Evolutionary conservation across 2,797 vertebrate genomes (phyloP).

Genomic region (Lophura swinhoii): DNA sequence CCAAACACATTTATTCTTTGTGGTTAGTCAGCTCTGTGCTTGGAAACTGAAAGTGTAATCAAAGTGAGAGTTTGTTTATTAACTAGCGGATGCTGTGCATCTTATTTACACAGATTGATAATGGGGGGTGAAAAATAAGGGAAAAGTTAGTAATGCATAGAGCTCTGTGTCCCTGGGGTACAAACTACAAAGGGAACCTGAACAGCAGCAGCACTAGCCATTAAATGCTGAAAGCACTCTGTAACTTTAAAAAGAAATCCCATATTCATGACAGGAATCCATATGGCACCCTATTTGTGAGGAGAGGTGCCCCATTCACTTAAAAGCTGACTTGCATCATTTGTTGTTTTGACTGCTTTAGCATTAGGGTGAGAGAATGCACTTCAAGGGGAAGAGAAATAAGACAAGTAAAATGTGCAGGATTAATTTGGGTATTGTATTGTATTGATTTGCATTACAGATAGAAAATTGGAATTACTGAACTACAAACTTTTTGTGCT

Average conservation of each 20-base stretch:
- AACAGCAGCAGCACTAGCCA: not conserved
- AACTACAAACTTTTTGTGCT: not conserved
- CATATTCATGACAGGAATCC: conserved; percentile 35
- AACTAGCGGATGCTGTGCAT: not conserved
- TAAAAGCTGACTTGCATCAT: not conserved
- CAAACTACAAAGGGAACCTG: conserved; percentile 23
- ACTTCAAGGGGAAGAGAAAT: not conserved
- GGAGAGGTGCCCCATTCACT: not conserved
- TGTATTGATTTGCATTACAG: not conserved
- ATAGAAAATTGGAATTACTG: not conserved
- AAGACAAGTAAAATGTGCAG: not conserved
- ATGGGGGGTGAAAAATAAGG: not conserved
- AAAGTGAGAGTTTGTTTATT: conserved; percentile 59
- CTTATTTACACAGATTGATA: conserved; percentile 37
- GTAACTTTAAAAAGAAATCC: conserved; percentile 48
- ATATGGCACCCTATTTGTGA: conserved; percentile 15
- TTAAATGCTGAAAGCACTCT: conserved; percentile 1
- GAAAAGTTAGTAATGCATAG: not conserved
- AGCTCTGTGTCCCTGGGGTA: not conserved
- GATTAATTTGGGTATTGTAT: not conserved
- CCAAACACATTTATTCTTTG: conserved; percentile 4
- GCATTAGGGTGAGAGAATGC: conserved; percentile 16
- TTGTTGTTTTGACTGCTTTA: conserved; percentile 42
- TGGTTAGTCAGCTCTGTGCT: not conserved
- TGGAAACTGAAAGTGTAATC: conserved; percentile 66